Evolutionary conservation across 2,113 vertebrate genomes (phyloP).

Genomic region (Oxygymnocypris stewartii): DNA sequence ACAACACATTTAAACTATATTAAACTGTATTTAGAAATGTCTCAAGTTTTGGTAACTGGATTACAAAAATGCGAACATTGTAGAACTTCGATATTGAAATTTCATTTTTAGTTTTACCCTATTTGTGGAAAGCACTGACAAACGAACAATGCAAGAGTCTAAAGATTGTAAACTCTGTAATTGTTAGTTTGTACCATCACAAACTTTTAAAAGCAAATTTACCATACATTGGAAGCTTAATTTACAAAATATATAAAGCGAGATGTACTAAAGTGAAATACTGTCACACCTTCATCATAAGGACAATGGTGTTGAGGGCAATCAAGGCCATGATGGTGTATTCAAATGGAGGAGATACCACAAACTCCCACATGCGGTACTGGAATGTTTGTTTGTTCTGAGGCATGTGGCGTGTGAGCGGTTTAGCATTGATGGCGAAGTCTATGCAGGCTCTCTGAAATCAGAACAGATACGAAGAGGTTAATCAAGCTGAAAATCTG

Average conservation of each 20-base stretch:
- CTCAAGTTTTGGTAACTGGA: background rate
- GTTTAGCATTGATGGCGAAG: slow-evolving; percentile 94
- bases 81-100: background rate
- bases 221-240: background rate
- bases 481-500: background rate
- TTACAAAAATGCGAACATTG: background rate
- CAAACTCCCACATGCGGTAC: slow-evolving; percentile 98
- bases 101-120: background rate
- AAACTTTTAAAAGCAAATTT: background rate
- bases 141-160: background rate
- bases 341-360: slow-evolving; percentile 94
- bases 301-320: slow-evolving; percentile 95
- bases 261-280: background rate
- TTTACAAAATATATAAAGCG: background rate
- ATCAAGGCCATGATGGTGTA: slow-evolving; percentile 99
- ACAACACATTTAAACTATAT: slow-evolving; percentile 49
- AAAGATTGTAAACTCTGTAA: no score
- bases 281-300: slow-evolving; percentile 94
- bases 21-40: background rate
- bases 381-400: slow-evolving; percentile 95
- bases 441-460: slow-evolving; percentile 93
- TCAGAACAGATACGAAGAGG: background rate
- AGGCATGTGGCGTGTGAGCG: slow-evolving; percentile 94
- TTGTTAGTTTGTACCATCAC: no score
- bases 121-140: background rate